Evolutionary conservation across 2,797 vertebrate genomes (phyloP), one percentile per base, ranked within the genome.

Genomic region (Podargus strigoides): DNA sequence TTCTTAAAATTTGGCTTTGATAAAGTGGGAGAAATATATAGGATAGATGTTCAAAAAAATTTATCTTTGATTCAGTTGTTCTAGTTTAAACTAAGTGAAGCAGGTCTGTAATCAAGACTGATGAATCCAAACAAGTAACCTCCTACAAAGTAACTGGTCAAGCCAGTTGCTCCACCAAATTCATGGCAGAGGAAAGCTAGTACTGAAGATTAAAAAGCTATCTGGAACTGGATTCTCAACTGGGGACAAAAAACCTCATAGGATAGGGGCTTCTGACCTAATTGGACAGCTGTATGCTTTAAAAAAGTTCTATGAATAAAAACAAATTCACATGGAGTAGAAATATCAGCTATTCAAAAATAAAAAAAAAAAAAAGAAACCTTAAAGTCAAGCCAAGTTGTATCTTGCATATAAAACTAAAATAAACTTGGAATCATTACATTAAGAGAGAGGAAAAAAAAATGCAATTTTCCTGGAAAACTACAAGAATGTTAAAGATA

Each of bases 1-100:
- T 92, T 66, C 50, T 58, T 86, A 88, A 80, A 89, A 89, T 56
- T 81, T 81, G 18, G 16, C 53, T 93, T 93, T 88, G 53, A 90
- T 85, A 62, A 96, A 72, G 21, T 47, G 14, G 15, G 23, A 83
- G 17, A 87, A 70, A 34, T 68, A n/a, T 53, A 60, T 26, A 50
- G 27, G 34, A 72, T 53, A 42, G 37, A n/a, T 68, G 24, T 53
- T 39, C 19, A 12, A n/a, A 86, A 67, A 39, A 37, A 11, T 2
- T 59, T 79, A 22, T 36, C 64, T 94, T 92, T 89, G 58, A 81
- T 85, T 24, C 63, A 16, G 37, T 55, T 76, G 27, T 59, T 80
- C 26, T 67, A 72, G 6, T 58, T 89, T 76, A 76, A 93, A 75
- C 16, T 56, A 39, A 36, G 60, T 56, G 2, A 87, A 74, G 9